Conservation (phyloP, 92 coral and sea anemone genomes). For the Porites divaricata region DNA sequence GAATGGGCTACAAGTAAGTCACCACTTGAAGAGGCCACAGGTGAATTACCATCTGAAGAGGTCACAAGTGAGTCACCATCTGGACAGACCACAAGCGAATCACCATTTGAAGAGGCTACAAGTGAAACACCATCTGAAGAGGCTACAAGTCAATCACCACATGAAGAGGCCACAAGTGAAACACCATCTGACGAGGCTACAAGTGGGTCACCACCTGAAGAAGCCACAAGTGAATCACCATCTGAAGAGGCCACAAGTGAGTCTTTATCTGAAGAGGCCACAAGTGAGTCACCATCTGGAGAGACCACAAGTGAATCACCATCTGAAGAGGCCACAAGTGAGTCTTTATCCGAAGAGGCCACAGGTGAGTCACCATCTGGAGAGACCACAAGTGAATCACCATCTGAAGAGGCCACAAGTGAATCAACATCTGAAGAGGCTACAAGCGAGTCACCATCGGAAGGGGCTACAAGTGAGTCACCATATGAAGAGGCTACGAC, state of each 20-base stretch:
- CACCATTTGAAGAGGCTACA: neutral
- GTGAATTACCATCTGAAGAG: neutral
- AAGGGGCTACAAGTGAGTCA: neutral
- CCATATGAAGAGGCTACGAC: neutral
- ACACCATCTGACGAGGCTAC: neutral
- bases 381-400: neutral
- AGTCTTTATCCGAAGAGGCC: neutral
- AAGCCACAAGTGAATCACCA: neutral
- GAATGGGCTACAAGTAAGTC: neutral
- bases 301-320: neutral
- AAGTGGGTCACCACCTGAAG: neutral
- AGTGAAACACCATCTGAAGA: neutral
- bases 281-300: neutral
- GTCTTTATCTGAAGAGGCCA: neutral
- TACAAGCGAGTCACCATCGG: neutral
- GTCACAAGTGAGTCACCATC: neutral
- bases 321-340: neutral
- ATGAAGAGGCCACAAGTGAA: neutral
- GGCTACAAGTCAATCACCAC: neutral
- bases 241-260: neutral
- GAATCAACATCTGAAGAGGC: neutral
- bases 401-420: neutral
- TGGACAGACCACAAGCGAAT: neutral
- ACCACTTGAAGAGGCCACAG: neutral
- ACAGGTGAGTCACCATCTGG: neutral